Base-by-base conservation (phyloP, 1,140 invertebrate species). In the Himalopsyche phryganea region DNA sequence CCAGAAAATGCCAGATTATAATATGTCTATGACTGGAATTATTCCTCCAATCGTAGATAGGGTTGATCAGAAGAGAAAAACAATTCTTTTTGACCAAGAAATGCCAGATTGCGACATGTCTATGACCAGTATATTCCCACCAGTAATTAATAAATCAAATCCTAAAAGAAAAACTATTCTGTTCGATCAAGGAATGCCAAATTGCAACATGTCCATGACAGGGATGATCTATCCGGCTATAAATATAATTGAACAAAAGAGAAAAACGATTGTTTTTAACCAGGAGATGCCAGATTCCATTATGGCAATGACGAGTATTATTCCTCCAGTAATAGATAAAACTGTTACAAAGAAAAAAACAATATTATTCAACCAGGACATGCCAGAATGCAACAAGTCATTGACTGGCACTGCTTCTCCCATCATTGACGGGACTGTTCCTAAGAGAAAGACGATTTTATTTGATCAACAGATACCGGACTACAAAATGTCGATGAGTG, bases 161-260 rank as follows among this genome's bases (percentile, higher is more conserved):
- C 23, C 23, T 32, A 56, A 50, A 55, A 55, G 40, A 19, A 53
- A 55, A 55, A 50, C 52, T 4, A 19, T 60, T 44, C 7, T 53
- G 13, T 55, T 50, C 45, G 40, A 60, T 50, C 23, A 36, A 50
- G 13, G 42, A 1, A 36, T 36, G 1, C 28, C 47, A 11, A 44
- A 55, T 15, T 50, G 51, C 18, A 40, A 60, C 13, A 53, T 60
- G 42, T 60, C 50, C 1, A 49, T 49, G 28, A 60, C 45, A 6
- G 19, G 41, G 17, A 18, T 44, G 1, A 7, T 33, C 6, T 38
- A 36, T 20, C 15, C 40, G 6, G 32, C 7, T 49, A 10, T n/a
- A 28, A 45, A 47, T 4, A 15, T 6, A 35, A 2, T 20, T 10
- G 32, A 50, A 40, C 48, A 20, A 9, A 50, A 28, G 41, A 49